phyloP scores from a whole-genome alignment of 2,888 invertebrate genomes.

The Euzophera pinguis region DNA sequence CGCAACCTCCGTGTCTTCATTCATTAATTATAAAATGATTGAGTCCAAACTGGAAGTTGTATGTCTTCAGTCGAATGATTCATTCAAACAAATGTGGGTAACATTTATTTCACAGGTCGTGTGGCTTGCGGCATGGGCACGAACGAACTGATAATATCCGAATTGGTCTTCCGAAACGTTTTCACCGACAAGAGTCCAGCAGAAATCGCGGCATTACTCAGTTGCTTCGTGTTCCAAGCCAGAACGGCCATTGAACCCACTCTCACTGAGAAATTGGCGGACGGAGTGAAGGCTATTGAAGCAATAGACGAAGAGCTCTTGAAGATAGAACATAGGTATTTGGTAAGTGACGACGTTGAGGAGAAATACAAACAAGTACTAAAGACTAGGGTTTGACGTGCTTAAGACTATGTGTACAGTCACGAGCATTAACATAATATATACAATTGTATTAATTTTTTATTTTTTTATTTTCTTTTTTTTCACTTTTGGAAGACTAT shows the following conservation, averaged over 20 bases:
- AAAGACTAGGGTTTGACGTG: too few relatives aligned
- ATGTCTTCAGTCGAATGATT: too few relatives aligned
- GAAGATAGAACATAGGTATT: conserved; percentile 81
- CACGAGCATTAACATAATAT: too few relatives aligned
- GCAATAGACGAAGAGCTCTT: conserved; percentile 84
- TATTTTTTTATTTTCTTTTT: too few relatives aligned
- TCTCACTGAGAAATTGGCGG: conserved; percentile 79
- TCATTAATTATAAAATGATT: too few relatives aligned
- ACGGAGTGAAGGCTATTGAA: conserved; percentile 85
- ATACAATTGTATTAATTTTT: too few relatives aligned
- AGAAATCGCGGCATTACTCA: conserved; percentile 96
- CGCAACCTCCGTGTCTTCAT: too few relatives aligned
- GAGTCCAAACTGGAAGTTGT: too few relatives aligned
- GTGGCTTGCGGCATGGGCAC: conserved; percentile 75
- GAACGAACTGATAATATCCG: conserved; percentile 95
- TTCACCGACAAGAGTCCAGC: conserved; percentile 91
- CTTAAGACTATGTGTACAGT: too few relatives aligned
- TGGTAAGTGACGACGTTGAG: conserved; percentile 54
- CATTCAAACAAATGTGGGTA: too few relatives aligned
- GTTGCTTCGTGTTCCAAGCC: conserved; percentile 95
- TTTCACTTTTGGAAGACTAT: too few relatives aligned
- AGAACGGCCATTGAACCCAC: conserved; percentile 82
- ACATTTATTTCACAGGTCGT: conserved; percentile 33
- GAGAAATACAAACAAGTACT: too few relatives aligned
- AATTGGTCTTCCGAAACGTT: conserved; percentile 93